Evolutionary conservation across 2,797 vertebrate genomes (phyloP).

Genomic region (Oreortyx pictus): DNA sequence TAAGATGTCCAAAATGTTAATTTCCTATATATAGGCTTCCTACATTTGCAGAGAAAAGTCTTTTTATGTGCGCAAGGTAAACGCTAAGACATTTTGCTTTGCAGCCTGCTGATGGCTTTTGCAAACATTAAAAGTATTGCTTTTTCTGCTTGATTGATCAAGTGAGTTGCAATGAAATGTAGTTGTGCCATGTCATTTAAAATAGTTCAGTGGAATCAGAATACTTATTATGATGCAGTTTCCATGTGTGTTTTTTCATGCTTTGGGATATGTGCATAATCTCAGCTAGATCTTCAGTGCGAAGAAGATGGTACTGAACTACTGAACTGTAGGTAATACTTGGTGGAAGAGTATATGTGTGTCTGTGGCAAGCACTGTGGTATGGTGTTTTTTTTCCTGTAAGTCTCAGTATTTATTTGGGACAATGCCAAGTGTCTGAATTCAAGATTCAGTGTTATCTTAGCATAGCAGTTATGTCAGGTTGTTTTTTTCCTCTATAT

Average conservation of each 20-base stretch:
- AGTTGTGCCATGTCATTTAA: slow-evolving; percentile 17
- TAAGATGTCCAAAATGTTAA: not conserved
- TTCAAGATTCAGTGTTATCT: slow-evolving; percentile 30
- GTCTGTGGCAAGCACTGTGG: not conserved
- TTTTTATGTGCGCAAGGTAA: slow-evolving; percentile 14
- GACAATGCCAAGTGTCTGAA: not conserved
- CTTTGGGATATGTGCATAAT: not conserved
- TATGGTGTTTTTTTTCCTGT: not conserved
- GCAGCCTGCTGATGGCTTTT: slow-evolving; percentile 28
- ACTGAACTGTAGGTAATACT: not conserved
- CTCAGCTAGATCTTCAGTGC: not conserved
- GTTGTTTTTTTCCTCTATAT: not conserved
- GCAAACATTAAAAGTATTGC: slow-evolving; percentile 39
- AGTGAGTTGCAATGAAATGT: slow-evolving; percentile 49
- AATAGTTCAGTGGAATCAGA: slow-evolving; percentile 12
- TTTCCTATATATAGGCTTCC: slow-evolving; percentile 23
- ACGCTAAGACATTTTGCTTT: slow-evolving; percentile 17
- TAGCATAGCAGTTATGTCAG: not conserved
- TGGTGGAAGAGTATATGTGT: not conserved
- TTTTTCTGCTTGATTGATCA: slow-evolving; percentile 55
- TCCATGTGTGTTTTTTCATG: not conserved
- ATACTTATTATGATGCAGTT: not conserved
- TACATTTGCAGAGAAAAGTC: not conserved
- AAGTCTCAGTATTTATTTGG: not conserved
- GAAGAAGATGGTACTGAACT: not conserved